These are phyloP conservation scores for Phrynocephalus versicolor DNA, from an alignment of 2,113 vertebrate genomes.

Conservation along the genomic window DNA sequence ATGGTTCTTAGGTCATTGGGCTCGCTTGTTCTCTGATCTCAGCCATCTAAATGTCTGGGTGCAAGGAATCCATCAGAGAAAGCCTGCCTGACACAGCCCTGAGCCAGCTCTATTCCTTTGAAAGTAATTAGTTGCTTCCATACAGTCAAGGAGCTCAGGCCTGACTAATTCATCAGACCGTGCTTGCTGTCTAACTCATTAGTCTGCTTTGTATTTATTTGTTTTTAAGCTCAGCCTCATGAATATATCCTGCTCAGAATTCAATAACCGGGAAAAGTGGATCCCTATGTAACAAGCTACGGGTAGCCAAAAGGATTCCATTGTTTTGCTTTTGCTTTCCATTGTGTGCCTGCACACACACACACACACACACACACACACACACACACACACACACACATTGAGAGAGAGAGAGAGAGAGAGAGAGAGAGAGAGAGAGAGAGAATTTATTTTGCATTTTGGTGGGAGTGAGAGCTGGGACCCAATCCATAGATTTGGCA, in stretches of 20 bases:
- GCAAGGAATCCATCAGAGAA: not conserved
- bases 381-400: not conserved
- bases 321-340: not conserved
- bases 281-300: not conserved
- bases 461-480: not conserved
- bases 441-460: not conserved
- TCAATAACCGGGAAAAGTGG: not conserved
- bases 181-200: not conserved
- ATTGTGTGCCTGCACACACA: no score
- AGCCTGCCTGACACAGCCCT: constrained; percentile 53
- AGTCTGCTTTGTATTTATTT: not conserved
- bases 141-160: constrained; percentile 20
- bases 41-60: constrained; percentile 31
- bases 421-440: no score
- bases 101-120: constrained; percentile 34
- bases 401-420: not conserved
- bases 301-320: not conserved
- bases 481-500: not conserved
- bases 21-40: constrained; percentile 43
- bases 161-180: constrained; percentile 14
- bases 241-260: not conserved
- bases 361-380: not conserved
- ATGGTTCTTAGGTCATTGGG: constrained; percentile 60
- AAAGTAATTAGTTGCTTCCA: constrained; percentile 44
- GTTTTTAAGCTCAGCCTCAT: not conserved